A percentile compares a stretch with the other conserved stretches of the same genome.
These are phyloP conservation scores for Chrysocyon brachyurus DNA, from an alignment of 2,797 vertebrate genomes.

Conservation along the genomic window DNA sequence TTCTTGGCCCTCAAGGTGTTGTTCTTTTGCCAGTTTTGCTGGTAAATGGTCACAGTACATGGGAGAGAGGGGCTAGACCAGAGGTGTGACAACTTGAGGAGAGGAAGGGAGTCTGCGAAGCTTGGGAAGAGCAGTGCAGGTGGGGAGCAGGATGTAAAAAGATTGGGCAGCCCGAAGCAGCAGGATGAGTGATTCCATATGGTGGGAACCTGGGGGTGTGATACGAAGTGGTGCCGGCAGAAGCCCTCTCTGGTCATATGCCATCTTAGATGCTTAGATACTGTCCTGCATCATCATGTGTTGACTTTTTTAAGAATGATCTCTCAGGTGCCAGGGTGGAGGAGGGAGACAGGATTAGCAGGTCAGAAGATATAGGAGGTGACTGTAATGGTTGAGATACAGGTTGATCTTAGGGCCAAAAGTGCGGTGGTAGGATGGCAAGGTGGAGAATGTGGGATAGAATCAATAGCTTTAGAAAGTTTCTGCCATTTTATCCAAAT, in stretches of 20 bases:
- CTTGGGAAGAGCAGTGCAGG: background rate
- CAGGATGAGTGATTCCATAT: background rate
- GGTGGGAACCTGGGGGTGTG: background rate
- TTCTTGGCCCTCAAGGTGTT: background rate
- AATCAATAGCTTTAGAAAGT: background rate
- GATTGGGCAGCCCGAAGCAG: background rate
- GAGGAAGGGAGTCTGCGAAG: background rate
- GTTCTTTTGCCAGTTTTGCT: background rate
- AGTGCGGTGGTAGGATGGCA: background rate
- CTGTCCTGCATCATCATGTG: accelerated
- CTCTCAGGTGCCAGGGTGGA: background rate
- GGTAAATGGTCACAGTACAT: background rate
- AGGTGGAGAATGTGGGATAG: background rate
- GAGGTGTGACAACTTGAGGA: background rate
- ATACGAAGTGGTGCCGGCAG: background rate
- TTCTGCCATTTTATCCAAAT: constrained; percentile 1
- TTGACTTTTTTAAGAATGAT: constrained; percentile 9
- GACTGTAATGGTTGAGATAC: background rate
- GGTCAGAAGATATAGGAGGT: background rate
- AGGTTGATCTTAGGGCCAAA: background rate
- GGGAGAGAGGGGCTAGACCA: background rate
- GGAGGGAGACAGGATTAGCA: background rate
- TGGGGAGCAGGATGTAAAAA: background rate
- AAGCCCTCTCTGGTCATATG: background rate
- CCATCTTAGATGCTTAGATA: background rate